Evolutionary conservation across 2,113 vertebrate species (phyloP), one percentile per base, ranked within the genome.

Genomic region (Oncorhynchus kisutch): DNA sequence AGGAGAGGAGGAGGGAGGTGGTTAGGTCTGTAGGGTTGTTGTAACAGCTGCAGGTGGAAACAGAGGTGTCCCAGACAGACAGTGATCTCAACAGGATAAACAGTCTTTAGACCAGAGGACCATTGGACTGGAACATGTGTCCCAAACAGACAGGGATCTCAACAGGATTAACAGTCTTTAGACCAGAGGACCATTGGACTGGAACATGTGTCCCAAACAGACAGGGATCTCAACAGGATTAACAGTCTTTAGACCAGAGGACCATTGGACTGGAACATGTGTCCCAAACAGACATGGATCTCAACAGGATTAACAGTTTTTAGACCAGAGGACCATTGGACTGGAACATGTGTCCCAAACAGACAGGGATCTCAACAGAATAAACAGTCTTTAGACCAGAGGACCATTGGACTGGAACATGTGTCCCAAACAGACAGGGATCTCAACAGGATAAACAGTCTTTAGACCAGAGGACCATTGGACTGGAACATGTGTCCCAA

Each of bases 1-100:
- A 18, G 14, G 16, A 16, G 54, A 5, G 16, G 13, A 16, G 11
- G 51, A 16, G 54, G 13, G 54, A 62, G 25, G 72, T 71, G 64
- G 68, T 0, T 20, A 68, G 76, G 25, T 82, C 34, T 60, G 64
- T 84, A 69, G 81, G 78, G 73, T 80, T 73, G 84, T 78, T 85
- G 75, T 84, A 82, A 79, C 78, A 80, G 70, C 84, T 85, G 78
- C 84, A 85, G 83, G 82, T 88, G 77, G 67, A 71, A 51, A 74
- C 68, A 66, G 54, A 72, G 71, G 65, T 75, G 51, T 31, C 48
- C 67, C 31, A 45, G 3, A 13, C 14, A 16, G 49, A 54, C 29
- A 13, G 16, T n/a, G 57, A 84, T 79, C 64, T 67, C 49, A 13
- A 54, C 13, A 73, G 72, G 75, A 39, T 74, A 62, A 14, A 54